These are phyloP conservation scores for Drosophila meridiana DNA, from an alignment of 2,888 invertebrate species.

Conservation along the genomic window DNA sequence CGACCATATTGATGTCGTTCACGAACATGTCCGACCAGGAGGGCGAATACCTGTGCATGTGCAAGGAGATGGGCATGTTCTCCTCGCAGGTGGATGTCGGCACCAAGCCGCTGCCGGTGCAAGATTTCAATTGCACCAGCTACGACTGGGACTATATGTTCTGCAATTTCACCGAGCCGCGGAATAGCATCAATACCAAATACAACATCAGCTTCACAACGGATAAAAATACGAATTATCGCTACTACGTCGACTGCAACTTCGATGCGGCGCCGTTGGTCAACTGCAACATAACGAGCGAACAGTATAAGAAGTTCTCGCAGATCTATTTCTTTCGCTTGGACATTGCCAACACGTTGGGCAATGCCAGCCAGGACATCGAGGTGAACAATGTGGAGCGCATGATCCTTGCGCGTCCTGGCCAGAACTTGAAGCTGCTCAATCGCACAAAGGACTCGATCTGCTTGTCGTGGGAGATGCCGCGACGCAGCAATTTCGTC, in stretches of 20 bases:
- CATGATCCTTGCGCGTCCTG: slow-evolving; percentile 77
- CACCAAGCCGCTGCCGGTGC: slow-evolving; percentile 87
- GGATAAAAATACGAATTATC: slow-evolving; percentile 50
- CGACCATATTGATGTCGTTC: slow-evolving; percentile 67
- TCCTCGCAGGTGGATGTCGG: slow-evolving; percentile 82
- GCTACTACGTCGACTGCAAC: slow-evolving; percentile 67
- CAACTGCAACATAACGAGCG: slow-evolving; percentile 76
- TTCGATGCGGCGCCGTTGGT: slow-evolving; percentile 69
- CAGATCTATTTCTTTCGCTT: slow-evolving; percentile 87
- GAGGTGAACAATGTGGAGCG: slow-evolving; percentile 68
- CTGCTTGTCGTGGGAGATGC: slow-evolving; percentile 77
- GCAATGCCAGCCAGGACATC: slow-evolving; percentile 83
- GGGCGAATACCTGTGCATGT: slow-evolving; percentile 75
- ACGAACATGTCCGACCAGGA: slow-evolving; percentile 70
- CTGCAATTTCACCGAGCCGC: slow-evolving; percentile 90
- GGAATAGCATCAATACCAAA: slow-evolving; percentile 87
- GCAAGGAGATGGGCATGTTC: slow-evolving; percentile 71
- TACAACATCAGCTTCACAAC: slow-evolving; percentile 84
- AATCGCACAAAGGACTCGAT: slow-evolving; percentile 74
- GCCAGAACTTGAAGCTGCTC: slow-evolving; percentile 62
- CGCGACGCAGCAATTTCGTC: slow-evolving; percentile 69
- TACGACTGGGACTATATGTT: slow-evolving; percentile 90
- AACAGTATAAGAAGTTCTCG: slow-evolving; percentile 85
- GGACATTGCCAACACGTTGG: slow-evolving; percentile 88
- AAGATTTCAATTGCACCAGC: slow-evolving; percentile 90